Evolutionary conservation across 2,113 vertebrate species (phyloP).

Genomic region (Scortum barcoo): DNA sequence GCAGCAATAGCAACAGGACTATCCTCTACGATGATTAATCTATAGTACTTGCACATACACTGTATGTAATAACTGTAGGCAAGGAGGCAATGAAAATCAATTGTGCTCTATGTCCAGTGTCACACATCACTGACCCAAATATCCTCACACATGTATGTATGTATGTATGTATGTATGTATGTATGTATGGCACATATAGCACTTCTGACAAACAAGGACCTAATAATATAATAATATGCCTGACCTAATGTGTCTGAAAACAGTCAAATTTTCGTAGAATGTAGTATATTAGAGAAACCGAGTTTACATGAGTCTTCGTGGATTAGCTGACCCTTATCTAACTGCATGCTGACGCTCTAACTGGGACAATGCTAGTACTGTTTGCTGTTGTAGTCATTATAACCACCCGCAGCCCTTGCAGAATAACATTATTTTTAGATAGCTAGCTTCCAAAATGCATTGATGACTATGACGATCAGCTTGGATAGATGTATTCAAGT

Average conservation of each 20-base stretch:
- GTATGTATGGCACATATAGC: conserved; percentile 1
- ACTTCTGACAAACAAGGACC: conserved; percentile 9
- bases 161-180: no score
- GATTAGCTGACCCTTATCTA: conserved; percentile 2
- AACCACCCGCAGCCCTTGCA: not conserved
- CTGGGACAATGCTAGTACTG: not conserved
- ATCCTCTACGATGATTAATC: not conserved
- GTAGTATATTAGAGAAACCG: not conserved
- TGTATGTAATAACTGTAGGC: not conserved
- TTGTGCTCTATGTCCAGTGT: no score
- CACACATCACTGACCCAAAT: not conserved
- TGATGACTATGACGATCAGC: not conserved
- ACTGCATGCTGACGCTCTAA: not conserved
- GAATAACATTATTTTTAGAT: not conserved
- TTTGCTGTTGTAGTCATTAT: not conserved
- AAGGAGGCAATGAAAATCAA: not conserved
- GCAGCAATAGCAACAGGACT: not conserved
- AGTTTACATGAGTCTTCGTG: conserved; percentile 13
- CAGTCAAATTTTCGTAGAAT: conserved; percentile 32
- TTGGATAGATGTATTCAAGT: not conserved
- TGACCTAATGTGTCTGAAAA: conserved; percentile 23
- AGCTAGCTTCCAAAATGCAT: not conserved
- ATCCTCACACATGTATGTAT: conserved; percentile 8
- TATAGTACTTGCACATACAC: not conserved
- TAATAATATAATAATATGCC: no score